Conservation (phyloP, 2,113 vertebrate genomes). For the Rhegmatorhina hoffmannsi region DNA sequence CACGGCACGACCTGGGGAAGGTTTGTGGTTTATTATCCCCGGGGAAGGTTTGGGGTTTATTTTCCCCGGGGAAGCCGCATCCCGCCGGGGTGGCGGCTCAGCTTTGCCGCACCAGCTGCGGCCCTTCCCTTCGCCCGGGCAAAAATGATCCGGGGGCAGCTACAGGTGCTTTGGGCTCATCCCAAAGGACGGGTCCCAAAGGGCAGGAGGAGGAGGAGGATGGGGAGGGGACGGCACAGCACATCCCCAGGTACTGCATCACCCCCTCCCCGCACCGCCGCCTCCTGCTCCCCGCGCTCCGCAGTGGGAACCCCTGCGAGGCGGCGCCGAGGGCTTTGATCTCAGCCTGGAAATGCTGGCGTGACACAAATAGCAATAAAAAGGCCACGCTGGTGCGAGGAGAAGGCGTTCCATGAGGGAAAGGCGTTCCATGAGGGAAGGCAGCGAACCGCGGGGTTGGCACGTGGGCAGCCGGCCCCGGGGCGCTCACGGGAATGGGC, state of each 20-base stretch:
- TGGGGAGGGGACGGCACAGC: accelerated
- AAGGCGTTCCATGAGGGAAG: no score
- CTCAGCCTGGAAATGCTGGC: not conserved
- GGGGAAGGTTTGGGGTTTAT: not conserved
- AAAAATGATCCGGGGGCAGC: not conserved
- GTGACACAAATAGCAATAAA: not conserved
- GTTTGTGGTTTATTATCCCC: not conserved
- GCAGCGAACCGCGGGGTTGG: not conserved
- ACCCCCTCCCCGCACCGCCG: not conserved
- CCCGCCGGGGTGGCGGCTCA: accelerated
- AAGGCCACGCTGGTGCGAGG: not conserved
- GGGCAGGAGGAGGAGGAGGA: not conserved
- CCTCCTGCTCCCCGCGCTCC: not conserved
- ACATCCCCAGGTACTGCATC: not conserved
- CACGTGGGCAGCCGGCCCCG: not conserved
- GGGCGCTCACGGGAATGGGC: accelerated
- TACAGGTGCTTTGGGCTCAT: accelerated
- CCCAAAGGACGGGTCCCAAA: not conserved
- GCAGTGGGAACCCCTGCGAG: not conserved
- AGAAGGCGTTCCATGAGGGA: not conserved
- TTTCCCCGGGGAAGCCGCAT: not conserved
- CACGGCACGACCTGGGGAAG: no score
- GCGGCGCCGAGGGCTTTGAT: accelerated
- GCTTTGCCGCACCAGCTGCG: not conserved
- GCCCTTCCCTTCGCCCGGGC: accelerated